Conservation (phyloP, 2,888 invertebrate species). For the Oithona nana region DNA sequence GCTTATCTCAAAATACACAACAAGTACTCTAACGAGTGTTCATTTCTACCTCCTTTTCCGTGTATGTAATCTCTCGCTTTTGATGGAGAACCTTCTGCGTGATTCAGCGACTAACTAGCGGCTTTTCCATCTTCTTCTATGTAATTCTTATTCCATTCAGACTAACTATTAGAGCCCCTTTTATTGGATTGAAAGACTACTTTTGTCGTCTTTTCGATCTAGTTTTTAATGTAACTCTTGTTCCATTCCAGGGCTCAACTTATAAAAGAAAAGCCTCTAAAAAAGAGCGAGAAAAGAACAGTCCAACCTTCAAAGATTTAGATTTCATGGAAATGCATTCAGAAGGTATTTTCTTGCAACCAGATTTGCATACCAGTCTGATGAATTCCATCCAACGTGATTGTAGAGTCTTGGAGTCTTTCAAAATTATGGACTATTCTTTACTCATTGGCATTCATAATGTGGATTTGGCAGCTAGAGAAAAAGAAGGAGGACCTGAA, state of each 20-base stretch:
- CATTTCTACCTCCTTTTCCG: no score
- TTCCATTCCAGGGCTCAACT: slow-evolving; percentile 25
- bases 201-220: neutral
- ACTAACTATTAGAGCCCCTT: neutral
- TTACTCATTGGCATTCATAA: slow-evolving; percentile 34
- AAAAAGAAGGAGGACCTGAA: slow-evolving; percentile 19
- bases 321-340: slow-evolving; percentile 26
- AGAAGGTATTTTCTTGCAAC: slow-evolving; percentile 26
- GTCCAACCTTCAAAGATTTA: slow-evolving; percentile 30
- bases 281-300: slow-evolving; percentile 26
- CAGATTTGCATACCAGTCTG: slow-evolving; percentile 28
- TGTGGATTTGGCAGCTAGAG: slow-evolving; percentile 27
- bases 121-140: no score
- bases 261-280: slow-evolving; percentile 30
- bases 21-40: no score
- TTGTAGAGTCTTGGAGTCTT: slow-evolving; percentile 33
- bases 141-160: no score
- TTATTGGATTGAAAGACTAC: neutral
- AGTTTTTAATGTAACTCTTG: neutral
- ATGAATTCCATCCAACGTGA: slow-evolving; percentile 29
- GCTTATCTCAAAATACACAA: no score
- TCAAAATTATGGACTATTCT: slow-evolving; percentile 39
- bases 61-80: no score
- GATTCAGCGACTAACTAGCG: no score
- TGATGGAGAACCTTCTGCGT: no score